Percentiles rank a stretch among this genome's conserved stretches.
Conservation (phyloP, 2,888 invertebrate species). For the Tenthredo mesomela region DNA sequence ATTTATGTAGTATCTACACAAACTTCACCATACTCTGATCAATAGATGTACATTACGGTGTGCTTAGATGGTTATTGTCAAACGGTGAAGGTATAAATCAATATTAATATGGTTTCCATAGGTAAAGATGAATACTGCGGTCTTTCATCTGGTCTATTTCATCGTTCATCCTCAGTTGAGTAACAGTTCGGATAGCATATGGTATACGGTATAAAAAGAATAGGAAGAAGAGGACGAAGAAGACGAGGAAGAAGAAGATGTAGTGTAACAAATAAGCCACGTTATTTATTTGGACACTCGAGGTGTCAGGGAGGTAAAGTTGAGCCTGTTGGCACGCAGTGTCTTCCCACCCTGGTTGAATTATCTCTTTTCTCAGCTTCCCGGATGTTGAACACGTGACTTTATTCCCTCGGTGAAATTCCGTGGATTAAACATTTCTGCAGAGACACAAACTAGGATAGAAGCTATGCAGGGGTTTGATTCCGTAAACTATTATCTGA, state of each 20-base stretch:
- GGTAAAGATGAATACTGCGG: neutral
- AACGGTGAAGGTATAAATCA: neutral
- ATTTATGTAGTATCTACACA: neutral
- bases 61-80: neutral
- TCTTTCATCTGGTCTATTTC: neutral
- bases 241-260: neutral
- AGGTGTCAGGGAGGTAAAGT: constrained; percentile 70
- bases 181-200: neutral
- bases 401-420: neutral
- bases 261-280: constrained; percentile 69
- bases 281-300: constrained; percentile 72
- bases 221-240: neutral
- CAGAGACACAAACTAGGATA: neutral
- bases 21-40: neutral
- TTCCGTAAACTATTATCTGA: too few relatives aligned
- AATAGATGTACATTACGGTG: neutral
- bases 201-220: neutral
- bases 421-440: neutral
- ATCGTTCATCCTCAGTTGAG: constrained; percentile 9
- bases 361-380: constrained; percentile 21
- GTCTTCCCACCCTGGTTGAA: constrained; percentile 22
- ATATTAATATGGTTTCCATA: neutral
- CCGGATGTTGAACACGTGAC: constrained; percentile 15
- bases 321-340: constrained; percentile 59
- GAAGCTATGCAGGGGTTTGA: too few relatives aligned